Evolutionary conservation across 2,113 vertebrate genomes (phyloP).

Genomic region (Narcine bancroftii): DNA sequence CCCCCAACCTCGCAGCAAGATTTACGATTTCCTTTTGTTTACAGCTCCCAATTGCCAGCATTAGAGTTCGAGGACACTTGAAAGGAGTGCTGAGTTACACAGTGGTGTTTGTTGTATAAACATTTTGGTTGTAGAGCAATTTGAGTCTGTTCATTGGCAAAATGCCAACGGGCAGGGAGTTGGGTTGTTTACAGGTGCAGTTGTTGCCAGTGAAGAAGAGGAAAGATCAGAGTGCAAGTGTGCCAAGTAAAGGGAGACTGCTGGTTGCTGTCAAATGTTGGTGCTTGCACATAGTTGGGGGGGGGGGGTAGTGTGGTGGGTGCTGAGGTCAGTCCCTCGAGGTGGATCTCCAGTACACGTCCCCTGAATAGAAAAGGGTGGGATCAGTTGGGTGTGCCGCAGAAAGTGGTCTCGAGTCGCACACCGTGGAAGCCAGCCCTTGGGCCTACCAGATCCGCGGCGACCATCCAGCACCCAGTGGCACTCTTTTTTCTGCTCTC

Average conservation of each 20-base stretch:
- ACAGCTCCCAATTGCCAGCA: background rate
- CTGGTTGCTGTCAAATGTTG: background rate
- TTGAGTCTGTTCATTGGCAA: background rate
- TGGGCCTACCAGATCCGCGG: too few relatives aligned
- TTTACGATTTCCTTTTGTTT: background rate
- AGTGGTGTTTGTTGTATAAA: constrained; percentile 30
- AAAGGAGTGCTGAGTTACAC: background rate
- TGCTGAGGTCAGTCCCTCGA: background rate
- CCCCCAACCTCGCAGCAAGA: background rate
- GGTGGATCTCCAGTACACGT: background rate
- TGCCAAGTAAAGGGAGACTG: background rate
- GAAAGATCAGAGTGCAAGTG: background rate
- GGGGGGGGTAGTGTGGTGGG: background rate
- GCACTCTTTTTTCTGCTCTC: too few relatives aligned
- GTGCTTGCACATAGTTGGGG: background rate
- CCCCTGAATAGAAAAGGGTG: too few relatives aligned
- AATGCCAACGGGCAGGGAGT: background rate
- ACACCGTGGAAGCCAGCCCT: too few relatives aligned
- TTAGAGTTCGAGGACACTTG: background rate
- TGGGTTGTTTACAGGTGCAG: constrained; percentile 26
- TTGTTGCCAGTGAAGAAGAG: background rate
- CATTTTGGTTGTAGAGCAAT: constrained; percentile 20
- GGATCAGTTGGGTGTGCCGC: background rate
- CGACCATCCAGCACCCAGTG: too few relatives aligned
- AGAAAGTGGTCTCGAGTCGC: background rate